Base-by-base conservation (phyloP, 2,888 invertebrate genomes). In the Brachylomia viminalis region DNA sequence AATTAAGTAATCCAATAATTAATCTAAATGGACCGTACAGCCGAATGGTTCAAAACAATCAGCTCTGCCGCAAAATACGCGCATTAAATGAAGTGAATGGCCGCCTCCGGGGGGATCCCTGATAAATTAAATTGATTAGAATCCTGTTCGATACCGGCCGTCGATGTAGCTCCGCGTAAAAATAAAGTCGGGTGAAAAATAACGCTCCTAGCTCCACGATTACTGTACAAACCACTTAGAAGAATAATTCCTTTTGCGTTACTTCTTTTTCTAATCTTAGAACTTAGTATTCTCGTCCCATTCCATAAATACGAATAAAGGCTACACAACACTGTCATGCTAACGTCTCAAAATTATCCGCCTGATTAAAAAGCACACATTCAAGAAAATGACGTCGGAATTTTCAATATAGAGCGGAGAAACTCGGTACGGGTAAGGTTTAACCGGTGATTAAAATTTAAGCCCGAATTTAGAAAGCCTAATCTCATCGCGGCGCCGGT, bases 51-150 rank as follows among this genome's bases (percentile, higher is more conserved):
- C 95, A 96, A 96, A 96, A 96, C 96, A 96, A 96, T 96, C 96
- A 95, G 95, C 95, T 94, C 93, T 92, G 94, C 96, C 96, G 95
- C 96, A 96, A 96, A 96, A 96, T 96, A 96, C 96, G 95, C 96
- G 96, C 96, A 96, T 96, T 96, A 96, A 96, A 96, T 96, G 96
- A 96, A 96, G 95, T 96, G 96, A 96, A 96, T 96, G 95, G 95
- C 94, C 93, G 95, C 95, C 96, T 95, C 95, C 88, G 91, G 96
- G 87, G 94, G 95, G 96, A 96, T 95, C 95, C 95, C 95, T 94
- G 96, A 96, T 96, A 96, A 96, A 96, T 96, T 96, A 96, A 96
- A 96, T 96, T 96, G 96, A 96, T 96, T 96, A 96, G 96, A 95
- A 96, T 95, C 95, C 95, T 94, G 95, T 93, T 94, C 95, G 95